Conservation (phyloP, 2,113 vertebrate genomes). For the Forbesichthys agassizii region DNA sequence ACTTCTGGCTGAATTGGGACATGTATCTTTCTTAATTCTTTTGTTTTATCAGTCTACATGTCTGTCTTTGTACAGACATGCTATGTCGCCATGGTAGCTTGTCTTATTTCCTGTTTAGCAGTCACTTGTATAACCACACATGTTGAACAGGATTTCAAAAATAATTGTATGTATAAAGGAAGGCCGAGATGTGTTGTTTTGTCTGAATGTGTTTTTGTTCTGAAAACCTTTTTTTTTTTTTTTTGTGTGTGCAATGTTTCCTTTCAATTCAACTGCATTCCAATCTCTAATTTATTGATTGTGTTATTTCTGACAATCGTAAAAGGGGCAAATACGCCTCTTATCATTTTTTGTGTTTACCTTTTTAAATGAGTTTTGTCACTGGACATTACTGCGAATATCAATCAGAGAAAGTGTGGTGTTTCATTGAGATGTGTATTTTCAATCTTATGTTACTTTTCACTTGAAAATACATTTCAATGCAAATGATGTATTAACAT, state of each 20-base stretch:
- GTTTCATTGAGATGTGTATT: slow-evolving; percentile 49
- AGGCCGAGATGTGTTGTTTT: slow-evolving; percentile 40
- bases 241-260: slow-evolving; percentile 23
- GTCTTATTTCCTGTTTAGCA: slow-evolving; percentile 23
- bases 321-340: slow-evolving; percentile 17
- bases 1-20: slow-evolving; percentile 24
- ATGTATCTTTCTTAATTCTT: slow-evolving; percentile 25
- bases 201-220: not conserved
- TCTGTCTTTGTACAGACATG: not conserved
- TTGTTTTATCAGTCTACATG: slow-evolving; percentile 30
- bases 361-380: slow-evolving; percentile 24
- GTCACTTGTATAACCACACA: slow-evolving; percentile 10
- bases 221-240: not conserved
- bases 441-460: slow-evolving; percentile 25
- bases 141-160: slow-evolving; percentile 25
- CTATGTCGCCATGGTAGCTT: slow-evolving; percentile 4
- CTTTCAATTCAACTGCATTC: slow-evolving; percentile 23
- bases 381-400: slow-evolving; percentile 24
- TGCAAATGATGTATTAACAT: not conserved
- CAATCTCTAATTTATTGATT: slow-evolving; percentile 71
- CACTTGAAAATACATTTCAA: slow-evolving; percentile 14
- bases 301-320: slow-evolving; percentile 64
- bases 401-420: slow-evolving; percentile 26
- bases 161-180: slow-evolving; percentile 26
- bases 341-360: not conserved